phyloP scores from a whole-genome alignment of 2,113 vertebrate genomes.

The Hydrochoerus hydrochaeris region DNA sequence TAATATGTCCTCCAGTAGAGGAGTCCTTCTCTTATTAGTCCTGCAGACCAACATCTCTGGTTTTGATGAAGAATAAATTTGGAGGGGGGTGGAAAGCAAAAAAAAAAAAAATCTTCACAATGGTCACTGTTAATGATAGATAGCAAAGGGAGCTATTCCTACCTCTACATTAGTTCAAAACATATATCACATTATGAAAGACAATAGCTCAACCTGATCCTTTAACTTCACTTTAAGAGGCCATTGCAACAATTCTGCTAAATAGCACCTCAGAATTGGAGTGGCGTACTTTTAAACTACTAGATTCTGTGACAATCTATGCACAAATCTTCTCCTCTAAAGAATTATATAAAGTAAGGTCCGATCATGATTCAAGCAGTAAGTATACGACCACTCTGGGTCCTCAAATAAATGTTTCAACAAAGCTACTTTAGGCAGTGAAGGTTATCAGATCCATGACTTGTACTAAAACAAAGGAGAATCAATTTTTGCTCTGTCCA shows the following conservation, averaged over 20 bases:
- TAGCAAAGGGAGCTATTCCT: neutral
- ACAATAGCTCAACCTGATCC: neutral
- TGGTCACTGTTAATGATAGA: neutral
- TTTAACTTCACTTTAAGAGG: neutral
- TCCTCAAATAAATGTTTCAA: neutral
- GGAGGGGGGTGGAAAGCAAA: neutral
- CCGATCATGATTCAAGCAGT: neutral
- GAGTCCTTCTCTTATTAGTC: neutral
- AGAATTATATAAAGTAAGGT: neutral
- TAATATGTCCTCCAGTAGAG: neutral
- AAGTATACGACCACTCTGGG: neutral
- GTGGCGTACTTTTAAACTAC: neutral
- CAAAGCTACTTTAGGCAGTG: neutral
- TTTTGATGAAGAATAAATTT: neutral
- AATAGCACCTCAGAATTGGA: neutral
- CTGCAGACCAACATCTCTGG: neutral
- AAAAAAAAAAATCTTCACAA: neutral
- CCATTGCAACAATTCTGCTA: neutral
- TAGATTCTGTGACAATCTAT: neutral
- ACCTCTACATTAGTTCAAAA: conserved; percentile 27
- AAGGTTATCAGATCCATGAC: neutral
- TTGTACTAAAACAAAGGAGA: neutral
- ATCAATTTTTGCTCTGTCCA: neutral
- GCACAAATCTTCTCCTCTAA: neutral
- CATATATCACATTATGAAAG: neutral